Evolutionary conservation across 2,888 invertebrate species (phyloP).

Genomic region (Epsilonema sp.): DNA sequence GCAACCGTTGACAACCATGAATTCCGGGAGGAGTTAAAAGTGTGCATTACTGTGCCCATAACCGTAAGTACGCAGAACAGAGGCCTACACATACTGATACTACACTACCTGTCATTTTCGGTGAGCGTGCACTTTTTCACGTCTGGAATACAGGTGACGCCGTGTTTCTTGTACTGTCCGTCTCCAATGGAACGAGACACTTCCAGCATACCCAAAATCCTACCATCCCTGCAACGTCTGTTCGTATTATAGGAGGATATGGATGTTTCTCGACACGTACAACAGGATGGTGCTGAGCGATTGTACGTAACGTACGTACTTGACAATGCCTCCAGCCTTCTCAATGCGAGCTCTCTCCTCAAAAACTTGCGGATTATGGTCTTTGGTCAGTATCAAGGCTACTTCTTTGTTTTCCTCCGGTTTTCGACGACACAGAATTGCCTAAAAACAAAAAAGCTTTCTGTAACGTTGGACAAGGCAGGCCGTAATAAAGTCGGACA

Average conservation of each 20-base stretch:
- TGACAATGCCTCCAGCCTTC: slow-evolving; percentile 36
- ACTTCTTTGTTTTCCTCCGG: slow-evolving; percentile 18
- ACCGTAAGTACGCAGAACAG: too few species aligned
- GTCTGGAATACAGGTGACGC: slow-evolving; percentile 36
- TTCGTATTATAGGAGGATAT: too few species aligned
- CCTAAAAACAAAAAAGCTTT: too few species aligned
- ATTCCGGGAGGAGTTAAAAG: too few species aligned
- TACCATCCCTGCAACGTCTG: slow-evolving; percentile 27
- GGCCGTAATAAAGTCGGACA: too few species aligned
- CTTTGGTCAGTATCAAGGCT: slow-evolving; percentile 33
- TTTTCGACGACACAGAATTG: slow-evolving; percentile 31
- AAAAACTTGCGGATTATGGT: slow-evolving; percentile 35
- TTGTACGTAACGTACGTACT: too few species aligned
- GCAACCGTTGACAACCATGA: too few species aligned
- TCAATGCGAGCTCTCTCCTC: slow-evolving; percentile 37
- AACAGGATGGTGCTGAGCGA: not conserved
- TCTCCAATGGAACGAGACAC: slow-evolving; percentile 39
- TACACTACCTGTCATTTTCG: slow-evolving; percentile 32
- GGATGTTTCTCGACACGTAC: not conserved
- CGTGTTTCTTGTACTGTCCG: slow-evolving; percentile 36
- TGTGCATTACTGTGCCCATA: too few species aligned
- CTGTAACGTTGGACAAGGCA: too few species aligned
- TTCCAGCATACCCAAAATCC: slow-evolving; percentile 33
- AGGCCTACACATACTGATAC: too few species aligned
- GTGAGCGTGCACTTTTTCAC: slow-evolving; percentile 35